Conservation (phyloP, 2,797 vertebrate species). For the Hippocampus kuda region DNA sequence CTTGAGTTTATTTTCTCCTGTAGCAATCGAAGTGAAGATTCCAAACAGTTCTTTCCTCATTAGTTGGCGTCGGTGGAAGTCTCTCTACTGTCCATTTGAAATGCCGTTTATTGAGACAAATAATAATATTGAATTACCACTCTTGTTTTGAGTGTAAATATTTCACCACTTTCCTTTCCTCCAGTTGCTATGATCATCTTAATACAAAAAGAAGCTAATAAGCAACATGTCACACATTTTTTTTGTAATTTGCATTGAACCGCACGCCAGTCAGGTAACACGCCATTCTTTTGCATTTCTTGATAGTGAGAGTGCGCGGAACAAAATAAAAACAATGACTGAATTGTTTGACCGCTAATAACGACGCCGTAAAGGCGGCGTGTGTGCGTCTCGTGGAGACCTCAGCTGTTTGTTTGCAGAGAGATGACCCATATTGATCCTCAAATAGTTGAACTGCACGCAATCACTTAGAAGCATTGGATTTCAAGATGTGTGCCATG, state of each 20-base stretch:
- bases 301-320: neutral
- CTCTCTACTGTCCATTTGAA: neutral
- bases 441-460: constrained; percentile 18
- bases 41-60: neutral
- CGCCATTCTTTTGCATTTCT: neutral
- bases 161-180: neutral
- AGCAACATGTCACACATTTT: neutral
- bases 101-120: neutral
- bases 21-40: neutral
- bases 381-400: neutral
- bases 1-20: neutral
- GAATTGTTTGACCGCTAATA: neutral
- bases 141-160: neutral
- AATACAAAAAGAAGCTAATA: neutral
- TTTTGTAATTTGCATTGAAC: neutral
- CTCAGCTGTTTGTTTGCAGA: constrained; percentile 10
- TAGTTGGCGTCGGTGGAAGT: neutral
- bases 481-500: neutral
- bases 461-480: neutral
- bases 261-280: neutral
- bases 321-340: neutral
- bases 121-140: neutral
- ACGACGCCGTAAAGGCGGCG: neutral
- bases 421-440: constrained; percentile 31
- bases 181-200: neutral